A percentile compares a stretch with the other conserved stretches of the same genome.
phyloP scores from a whole-genome alignment of 2,113 vertebrate species.

The Crotalus horridus region DNA sequence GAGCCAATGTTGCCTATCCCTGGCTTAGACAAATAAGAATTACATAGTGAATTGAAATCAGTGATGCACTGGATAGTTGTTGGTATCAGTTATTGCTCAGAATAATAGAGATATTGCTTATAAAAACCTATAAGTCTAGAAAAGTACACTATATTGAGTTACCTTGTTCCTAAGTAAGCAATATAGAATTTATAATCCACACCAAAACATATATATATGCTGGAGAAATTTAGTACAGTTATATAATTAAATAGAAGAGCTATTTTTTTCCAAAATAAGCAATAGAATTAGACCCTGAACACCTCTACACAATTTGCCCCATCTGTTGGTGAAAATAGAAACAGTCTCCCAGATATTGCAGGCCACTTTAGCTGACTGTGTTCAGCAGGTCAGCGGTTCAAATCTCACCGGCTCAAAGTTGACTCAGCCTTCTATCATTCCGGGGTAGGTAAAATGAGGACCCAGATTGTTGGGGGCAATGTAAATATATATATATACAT shows the following conservation, averaged over 20 bases:
- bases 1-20: too few relatives aligned
- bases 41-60: slow-evolving; percentile 30
- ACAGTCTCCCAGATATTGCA: too few relatives aligned
- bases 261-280: not conserved
- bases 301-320: not conserved
- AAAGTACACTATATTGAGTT: not conserved
- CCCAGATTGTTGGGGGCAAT: too few relatives aligned
- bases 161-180: not conserved
- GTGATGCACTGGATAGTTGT: slow-evolving; percentile 17
- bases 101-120: not conserved
- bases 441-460: too few relatives aligned
- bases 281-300: not conserved
- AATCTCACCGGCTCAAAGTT: too few relatives aligned
- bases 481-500: too few relatives aligned
- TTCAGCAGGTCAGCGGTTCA: too few relatives aligned
- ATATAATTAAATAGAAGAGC: not conserved
- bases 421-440: too few relatives aligned
- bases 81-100: slow-evolving; percentile 29
- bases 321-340: not conserved
- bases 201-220: not conserved
- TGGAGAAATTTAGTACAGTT: not conserved
- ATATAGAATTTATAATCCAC: not conserved
- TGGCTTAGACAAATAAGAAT: slow-evolving; percentile 27
- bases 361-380: too few relatives aligned
- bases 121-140: not conserved